Conservation (phyloP, 2,888 invertebrate genomes). For the Steinernema scapterisci region DNA sequence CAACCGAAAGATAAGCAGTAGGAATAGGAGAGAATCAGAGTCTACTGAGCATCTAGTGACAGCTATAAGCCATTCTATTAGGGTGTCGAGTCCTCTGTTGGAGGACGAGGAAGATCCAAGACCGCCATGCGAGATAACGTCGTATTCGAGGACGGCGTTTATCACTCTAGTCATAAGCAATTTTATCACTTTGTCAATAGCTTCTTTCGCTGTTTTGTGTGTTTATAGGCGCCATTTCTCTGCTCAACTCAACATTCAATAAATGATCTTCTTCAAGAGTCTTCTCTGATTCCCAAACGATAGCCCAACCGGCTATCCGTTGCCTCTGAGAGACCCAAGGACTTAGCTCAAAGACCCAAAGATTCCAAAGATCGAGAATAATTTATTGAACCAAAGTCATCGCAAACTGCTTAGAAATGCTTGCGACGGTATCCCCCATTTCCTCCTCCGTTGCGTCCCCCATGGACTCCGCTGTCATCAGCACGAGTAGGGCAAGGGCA, state of each 20-base stretch:
- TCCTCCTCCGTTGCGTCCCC: constrained; percentile 6
- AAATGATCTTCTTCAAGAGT: neutral
- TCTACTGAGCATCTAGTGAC: neutral
- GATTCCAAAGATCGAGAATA: too few relatives aligned
- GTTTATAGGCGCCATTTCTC: constrained; percentile 26
- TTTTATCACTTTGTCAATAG: constrained; percentile 1
- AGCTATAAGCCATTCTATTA: neutral
- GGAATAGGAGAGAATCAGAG: constrained; percentile 1
- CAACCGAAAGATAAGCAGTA: neutral
- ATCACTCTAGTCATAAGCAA: constrained; percentile 13
- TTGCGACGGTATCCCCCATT: constrained; percentile 35
- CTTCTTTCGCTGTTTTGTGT: constrained; percentile 9
- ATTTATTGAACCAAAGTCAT: too few relatives aligned
- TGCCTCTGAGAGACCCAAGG: too few relatives aligned
- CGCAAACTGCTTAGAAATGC: too few relatives aligned
- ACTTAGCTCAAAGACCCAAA: too few relatives aligned
- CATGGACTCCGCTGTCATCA: constrained; percentile 30
- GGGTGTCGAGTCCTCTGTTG: neutral
- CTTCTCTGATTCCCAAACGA: too few relatives aligned
- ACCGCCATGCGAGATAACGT: neutral
- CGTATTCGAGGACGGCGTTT: constrained; percentile 13
- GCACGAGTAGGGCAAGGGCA: constrained; percentile 31
- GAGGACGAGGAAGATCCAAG: neutral
- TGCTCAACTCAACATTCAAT: constrained; percentile 19
- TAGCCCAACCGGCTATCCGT: too few relatives aligned